Evolutionary conservation across 1,140 invertebrate genomes (phyloP).

Genomic region (Nylanderia fulva): DNA sequence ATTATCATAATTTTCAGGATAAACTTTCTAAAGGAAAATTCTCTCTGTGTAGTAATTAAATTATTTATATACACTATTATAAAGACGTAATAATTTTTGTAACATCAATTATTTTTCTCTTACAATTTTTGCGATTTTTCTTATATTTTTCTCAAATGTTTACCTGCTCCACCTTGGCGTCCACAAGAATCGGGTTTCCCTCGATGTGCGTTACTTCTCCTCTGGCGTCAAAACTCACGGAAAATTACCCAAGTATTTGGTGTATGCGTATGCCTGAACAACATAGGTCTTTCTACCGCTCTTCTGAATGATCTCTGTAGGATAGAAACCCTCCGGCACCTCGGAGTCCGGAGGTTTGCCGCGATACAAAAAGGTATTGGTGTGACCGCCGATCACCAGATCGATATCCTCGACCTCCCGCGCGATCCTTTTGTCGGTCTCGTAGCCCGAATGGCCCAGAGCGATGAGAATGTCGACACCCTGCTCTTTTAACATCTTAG

Average conservation of each 20-base stretch:
- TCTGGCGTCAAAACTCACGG: conserved; percentile 89
- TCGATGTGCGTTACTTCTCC: conserved; percentile 90
- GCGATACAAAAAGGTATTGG: conserved; percentile 95
- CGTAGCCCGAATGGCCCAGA: conserved; percentile 95
- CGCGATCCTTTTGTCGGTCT: conserved; percentile 92
- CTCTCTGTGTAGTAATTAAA: too few relatives aligned
- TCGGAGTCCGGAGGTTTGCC: conserved; percentile 89
- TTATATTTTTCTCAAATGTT: neutral
- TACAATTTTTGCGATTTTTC: neutral
- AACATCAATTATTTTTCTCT: neutral
- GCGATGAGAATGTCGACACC: conserved; percentile 95
- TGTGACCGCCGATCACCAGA: conserved; percentile 94
- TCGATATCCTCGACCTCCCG: conserved; percentile 92
- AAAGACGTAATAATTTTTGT: too few relatives aligned
- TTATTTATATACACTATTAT: too few relatives aligned
- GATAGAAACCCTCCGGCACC: conserved; percentile 91
- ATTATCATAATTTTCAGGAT: too few relatives aligned
- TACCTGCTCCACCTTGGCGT: conserved; percentile 87
- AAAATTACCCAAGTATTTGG: conserved; percentile 95
- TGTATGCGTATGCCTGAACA: conserved; percentile 96
- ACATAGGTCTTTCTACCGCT: conserved; percentile 92
- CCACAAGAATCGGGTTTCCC: conserved; percentile 94
- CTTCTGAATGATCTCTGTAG: conserved; percentile 90
- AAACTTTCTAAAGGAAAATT: too few relatives aligned
- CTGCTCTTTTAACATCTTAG: conserved; percentile 87